Evolutionary conservation across 92 coral and sea anemone species (phyloP).

Genomic region (Palythoa caribaeorum): DNA sequence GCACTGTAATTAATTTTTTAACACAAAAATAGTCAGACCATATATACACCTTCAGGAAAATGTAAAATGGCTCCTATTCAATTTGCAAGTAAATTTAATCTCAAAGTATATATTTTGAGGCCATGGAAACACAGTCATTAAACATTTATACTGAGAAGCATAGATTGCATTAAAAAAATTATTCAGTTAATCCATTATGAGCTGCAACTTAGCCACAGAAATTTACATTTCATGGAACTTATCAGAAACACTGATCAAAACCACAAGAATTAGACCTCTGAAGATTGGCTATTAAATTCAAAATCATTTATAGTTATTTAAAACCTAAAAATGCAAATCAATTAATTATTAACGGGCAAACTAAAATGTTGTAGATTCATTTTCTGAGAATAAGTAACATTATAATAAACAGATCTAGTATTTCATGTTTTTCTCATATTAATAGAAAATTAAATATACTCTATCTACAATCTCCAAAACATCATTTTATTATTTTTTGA

Average conservation of each 20-base stretch:
- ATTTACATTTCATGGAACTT: not conserved
- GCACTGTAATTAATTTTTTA: too few species aligned
- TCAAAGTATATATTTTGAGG: slow-evolving; percentile 62
- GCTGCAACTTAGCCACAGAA: not conserved
- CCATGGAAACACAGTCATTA: slow-evolving; percentile 88
- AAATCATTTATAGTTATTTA: not conserved
- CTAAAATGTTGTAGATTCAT: not conserved
- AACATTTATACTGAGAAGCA: slow-evolving; percentile 60
- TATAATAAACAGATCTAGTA: not conserved
- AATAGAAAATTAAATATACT: not conserved
- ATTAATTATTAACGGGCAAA: slow-evolving; percentile 1
- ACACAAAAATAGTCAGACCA: too few species aligned
- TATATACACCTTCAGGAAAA: not conserved
- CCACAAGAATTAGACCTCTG: slow-evolving; percentile 10
- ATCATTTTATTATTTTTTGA: not conserved
- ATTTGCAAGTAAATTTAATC: slow-evolving; percentile 10
- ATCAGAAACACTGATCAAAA: not conserved
- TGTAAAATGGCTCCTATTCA: not conserved
- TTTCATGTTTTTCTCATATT: not conserved
- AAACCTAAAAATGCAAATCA: not conserved
- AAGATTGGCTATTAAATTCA: not conserved
- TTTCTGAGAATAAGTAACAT: not conserved
- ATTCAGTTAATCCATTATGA: slow-evolving; percentile 11
- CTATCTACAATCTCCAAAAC: not conserved
- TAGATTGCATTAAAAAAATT: not conserved